Evolutionary conservation across 2,113 vertebrate species (phyloP).

Genomic region (Semicossyphus pulcher): DNA sequence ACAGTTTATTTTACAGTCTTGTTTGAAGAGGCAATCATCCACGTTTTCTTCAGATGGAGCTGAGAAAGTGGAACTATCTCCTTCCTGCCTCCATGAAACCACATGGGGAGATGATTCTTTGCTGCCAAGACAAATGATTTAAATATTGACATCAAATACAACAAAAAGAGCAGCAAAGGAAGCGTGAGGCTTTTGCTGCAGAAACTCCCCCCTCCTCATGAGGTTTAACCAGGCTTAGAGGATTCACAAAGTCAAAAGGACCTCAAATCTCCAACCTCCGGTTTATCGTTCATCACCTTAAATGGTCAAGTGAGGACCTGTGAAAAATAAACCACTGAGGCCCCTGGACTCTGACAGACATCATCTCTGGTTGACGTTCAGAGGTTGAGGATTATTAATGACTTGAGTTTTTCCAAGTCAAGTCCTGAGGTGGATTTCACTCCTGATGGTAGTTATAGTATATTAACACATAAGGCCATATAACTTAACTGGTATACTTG

Average conservation of each 20-base stretch:
- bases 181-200: conserved; percentile 43
- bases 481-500: too few relatives aligned
- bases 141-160: conserved; percentile 81
- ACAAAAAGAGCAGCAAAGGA: conserved; percentile 47
- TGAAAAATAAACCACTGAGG: conserved; percentile 42
- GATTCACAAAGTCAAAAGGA: conserved; percentile 50
- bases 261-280: conserved; percentile 28
- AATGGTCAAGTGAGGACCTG: conserved; percentile 39
- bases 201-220: conserved; percentile 16
- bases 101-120: conserved; percentile 64
- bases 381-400: neutral
- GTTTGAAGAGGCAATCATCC: conserved; percentile 70
- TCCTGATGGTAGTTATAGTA: too few relatives aligned
- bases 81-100: conserved; percentile 53
- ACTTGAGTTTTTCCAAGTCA: too few relatives aligned
- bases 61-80: conserved; percentile 75
- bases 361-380: conserved; percentile 17
- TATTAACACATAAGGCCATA: too few relatives aligned
- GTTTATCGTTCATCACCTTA: conserved; percentile 45
- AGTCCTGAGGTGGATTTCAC: too few relatives aligned
- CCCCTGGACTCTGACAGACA: conserved; percentile 23
- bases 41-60: conserved; percentile 65
- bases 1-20: conserved; percentile 75
- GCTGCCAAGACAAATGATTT: conserved; percentile 73
- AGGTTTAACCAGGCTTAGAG: conserved; percentile 29